Evolutionary conservation across 2,797 vertebrate species (phyloP), one percentile per base, ranked within the genome.

Genomic region (Pteropus rufus): DNA sequence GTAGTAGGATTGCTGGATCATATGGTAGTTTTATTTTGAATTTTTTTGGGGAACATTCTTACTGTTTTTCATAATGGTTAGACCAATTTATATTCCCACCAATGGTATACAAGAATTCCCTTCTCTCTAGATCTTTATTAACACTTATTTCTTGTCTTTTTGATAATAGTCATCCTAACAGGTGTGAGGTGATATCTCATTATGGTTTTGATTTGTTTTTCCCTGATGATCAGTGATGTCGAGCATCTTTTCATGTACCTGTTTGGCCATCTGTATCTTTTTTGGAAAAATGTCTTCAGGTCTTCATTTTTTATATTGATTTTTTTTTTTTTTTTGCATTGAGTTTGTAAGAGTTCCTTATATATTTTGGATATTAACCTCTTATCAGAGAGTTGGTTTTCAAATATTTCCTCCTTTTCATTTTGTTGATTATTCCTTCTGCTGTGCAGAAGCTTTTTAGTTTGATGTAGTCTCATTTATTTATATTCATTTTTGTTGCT

Each of bases 161-260:
- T 89, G 69, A 58, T 46, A 19, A 54, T 56, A 79, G 29, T 14
- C 12, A 34, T 44, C n/a, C 5, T 62, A 39, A 21, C 29, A 52
- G 39, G 15, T 52, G 16, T 79, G 54, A 69, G 44, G 44, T 54
- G 7, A 24, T 91, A 56, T 54, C 34, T 85, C 46, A 64, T 36
- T 72, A 44, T 65, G 34, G 44, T 94, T 91, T 91, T 91, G 56
- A 65, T 64, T 56, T 91, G 36, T 36, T 64, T 91, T 84, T 86
- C 24, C 31, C 46, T 86, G 73, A 56, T 80, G 56, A 56, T 36
- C 31, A 94, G 44, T 64, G 44, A 79, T 64, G 18, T 24, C 79
- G 54, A 24, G 31, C 41, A 77, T 67, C 56, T 94, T 67, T 64
- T 84, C 24, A 44, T 44, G 44, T 52, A 70, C 41, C 14, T 85